phyloP scores from a whole-genome alignment of 2,797 vertebrate species.

The Pempheris klunzingeri region DNA sequence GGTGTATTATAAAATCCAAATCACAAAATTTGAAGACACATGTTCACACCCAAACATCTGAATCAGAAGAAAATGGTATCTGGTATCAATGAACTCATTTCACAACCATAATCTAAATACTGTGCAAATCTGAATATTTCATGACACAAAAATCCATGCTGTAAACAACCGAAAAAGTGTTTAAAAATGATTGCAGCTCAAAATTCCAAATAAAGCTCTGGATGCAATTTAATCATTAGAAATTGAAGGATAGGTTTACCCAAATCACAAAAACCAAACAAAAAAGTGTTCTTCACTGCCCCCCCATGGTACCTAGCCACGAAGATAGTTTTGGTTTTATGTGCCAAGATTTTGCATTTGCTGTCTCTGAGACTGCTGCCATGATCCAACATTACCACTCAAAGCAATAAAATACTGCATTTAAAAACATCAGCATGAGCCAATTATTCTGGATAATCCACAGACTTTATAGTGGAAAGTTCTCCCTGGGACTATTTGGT shows the following conservation, averaged over 20 bases:
- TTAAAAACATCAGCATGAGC: neutral
- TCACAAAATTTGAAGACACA: neutral
- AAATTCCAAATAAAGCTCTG: neutral
- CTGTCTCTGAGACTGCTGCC: neutral
- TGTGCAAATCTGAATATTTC: neutral
- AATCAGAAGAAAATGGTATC: neutral
- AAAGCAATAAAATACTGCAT: neutral
- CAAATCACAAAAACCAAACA: neutral
- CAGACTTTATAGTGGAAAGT: neutral
- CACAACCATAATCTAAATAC: neutral
- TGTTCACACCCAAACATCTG: neutral
- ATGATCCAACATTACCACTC: neutral
- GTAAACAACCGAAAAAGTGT: neutral
- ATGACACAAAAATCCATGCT: neutral
- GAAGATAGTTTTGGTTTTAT: neutral
- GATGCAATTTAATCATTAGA: neutral
- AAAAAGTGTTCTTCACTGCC: neutral
- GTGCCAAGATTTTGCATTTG: too few species aligned
- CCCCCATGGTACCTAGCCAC: neutral
- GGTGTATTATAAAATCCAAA: neutral
- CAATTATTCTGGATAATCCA: too few species aligned
- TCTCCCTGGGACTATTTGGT: neutral
- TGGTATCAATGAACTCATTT: neutral
- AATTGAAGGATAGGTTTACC: neutral
- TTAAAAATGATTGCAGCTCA: neutral